These are phyloP conservation scores for Rattus rattus DNA, from an alignment of 2,113 vertebrate species.

Conservation along the genomic window DNA sequence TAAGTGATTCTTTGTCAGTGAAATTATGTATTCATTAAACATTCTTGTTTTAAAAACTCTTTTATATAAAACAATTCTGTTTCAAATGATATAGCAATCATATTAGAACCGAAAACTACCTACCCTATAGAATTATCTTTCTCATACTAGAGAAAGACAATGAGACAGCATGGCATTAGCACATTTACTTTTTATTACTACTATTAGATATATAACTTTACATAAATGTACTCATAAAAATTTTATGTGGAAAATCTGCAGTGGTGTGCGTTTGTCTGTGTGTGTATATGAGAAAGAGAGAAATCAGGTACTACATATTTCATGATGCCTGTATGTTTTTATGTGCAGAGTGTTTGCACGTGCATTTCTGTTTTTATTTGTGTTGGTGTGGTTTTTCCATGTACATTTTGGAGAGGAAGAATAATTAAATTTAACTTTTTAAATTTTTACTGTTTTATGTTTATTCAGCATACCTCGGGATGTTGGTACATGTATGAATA, in stretches of 20 bases:
- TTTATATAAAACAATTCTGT: not conserved
- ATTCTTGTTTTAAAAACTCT: not conserved
- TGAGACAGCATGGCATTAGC: not conserved
- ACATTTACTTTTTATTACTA: not conserved
- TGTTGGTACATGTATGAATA: not conserved
- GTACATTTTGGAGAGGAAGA: not conserved
- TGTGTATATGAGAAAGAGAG: not conserved
- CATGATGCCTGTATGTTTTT: too few relatives aligned
- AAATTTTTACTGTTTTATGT: not conserved
- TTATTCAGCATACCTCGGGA: not conserved
- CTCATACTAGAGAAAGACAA: not conserved
- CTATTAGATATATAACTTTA: not conserved
- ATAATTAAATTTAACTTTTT: not conserved
- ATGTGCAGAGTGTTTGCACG: not conserved
- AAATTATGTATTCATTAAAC: not conserved
- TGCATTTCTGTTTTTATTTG: not conserved
- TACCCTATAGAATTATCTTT: not conserved
- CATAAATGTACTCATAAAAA: not conserved
- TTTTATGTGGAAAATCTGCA: not conserved
- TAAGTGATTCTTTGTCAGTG: not conserved
- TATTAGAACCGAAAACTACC: not conserved
- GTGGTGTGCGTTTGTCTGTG: not conserved
- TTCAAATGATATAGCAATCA: not conserved
- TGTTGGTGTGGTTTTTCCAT: not conserved
- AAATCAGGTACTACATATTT: not conserved